A percentile compares a stretch with the other conserved stretches of the same genome.
Evolutionary conservation across 2,113 vertebrate genomes (phyloP).

Genomic region (Alethe castanea): DNA sequence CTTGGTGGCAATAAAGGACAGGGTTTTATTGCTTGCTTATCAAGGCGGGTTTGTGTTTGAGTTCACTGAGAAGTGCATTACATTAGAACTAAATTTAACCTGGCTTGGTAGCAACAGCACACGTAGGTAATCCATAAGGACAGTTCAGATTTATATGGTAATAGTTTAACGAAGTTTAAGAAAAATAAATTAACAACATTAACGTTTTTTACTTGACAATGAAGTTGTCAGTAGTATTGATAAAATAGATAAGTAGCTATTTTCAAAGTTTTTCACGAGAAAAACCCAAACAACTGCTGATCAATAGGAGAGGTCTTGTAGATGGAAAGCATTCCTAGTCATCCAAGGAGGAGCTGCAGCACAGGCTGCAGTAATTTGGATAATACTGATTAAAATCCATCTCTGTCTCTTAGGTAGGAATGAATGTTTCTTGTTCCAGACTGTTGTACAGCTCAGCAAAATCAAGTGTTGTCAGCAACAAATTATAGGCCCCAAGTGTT

Average conservation of each 20-base stretch:
- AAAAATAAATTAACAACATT: background rate
- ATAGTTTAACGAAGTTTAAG: background rate
- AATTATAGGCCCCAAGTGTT: background rate
- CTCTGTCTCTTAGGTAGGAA: background rate
- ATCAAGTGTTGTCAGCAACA: background rate
- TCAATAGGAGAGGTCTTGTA: background rate
- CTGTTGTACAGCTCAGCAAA: background rate
- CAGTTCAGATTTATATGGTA: background rate
- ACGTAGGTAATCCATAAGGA: background rate
- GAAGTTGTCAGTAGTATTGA: background rate
- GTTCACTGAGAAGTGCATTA: background rate
- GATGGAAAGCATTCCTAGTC: background rate
- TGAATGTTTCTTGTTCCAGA: background rate
- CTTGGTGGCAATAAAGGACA: conserved; percentile 45
- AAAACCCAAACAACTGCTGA: background rate
- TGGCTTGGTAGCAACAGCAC: background rate
- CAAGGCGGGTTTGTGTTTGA: conserved; percentile 40
- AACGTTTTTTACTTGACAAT: background rate
- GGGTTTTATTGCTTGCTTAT: conserved; percentile 61
- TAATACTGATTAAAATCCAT: background rate
- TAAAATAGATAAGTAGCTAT: background rate
- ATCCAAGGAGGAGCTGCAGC: background rate
- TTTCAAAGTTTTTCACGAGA: background rate
- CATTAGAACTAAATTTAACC: conserved; percentile 36
- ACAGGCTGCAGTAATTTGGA: background rate